Percentiles rank a stretch among this genome's conserved stretches.
These are phyloP conservation scores for Aricia agestis DNA, from an alignment of 1,140 invertebrate species.

Conservation along the genomic window DNA sequence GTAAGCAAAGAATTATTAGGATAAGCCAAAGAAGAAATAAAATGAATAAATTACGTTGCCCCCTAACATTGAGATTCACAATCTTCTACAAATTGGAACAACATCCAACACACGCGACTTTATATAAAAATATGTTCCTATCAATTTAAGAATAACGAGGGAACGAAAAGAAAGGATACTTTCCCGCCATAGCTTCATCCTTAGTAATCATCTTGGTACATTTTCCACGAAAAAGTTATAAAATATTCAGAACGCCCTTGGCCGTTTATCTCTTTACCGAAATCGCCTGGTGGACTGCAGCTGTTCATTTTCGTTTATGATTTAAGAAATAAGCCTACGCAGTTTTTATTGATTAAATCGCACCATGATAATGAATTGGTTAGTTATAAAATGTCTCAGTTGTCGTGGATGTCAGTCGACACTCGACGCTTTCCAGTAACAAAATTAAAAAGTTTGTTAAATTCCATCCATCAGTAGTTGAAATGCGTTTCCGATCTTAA, in stretches of 20 bases:
- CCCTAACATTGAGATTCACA: background rate
- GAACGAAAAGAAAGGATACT: slow-evolving; percentile 36
- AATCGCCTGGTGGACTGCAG: background rate
- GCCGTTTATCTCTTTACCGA: slow-evolving; percentile 25
- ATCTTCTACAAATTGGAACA: background rate
- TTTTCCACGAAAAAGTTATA: slow-evolving; percentile 28
- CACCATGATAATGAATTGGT: too few relatives aligned
- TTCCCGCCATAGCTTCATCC: slow-evolving; percentile 35
- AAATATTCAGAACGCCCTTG: slow-evolving; percentile 29
- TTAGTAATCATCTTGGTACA: slow-evolving; percentile 33
- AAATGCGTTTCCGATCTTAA: too few relatives aligned
- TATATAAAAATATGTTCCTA: slow-evolving; percentile 40
- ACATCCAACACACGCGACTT: slow-evolving; percentile 29
- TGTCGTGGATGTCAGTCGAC: too few relatives aligned
- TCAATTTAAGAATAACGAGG: slow-evolving; percentile 36
- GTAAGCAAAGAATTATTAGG: too few relatives aligned
- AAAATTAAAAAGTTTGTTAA: too few relatives aligned
- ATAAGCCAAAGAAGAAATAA: too few relatives aligned
- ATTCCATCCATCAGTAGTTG: too few relatives aligned
- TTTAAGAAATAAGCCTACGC: background rate
- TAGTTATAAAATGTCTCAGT: too few relatives aligned
- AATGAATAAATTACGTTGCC: too few relatives aligned
- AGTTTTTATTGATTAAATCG: too few relatives aligned
- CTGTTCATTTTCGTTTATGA: background rate
- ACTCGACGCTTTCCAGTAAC: too few relatives aligned